Conservation (phyloP, 2,888 invertebrate genomes). For the Antitype chi region DNA sequence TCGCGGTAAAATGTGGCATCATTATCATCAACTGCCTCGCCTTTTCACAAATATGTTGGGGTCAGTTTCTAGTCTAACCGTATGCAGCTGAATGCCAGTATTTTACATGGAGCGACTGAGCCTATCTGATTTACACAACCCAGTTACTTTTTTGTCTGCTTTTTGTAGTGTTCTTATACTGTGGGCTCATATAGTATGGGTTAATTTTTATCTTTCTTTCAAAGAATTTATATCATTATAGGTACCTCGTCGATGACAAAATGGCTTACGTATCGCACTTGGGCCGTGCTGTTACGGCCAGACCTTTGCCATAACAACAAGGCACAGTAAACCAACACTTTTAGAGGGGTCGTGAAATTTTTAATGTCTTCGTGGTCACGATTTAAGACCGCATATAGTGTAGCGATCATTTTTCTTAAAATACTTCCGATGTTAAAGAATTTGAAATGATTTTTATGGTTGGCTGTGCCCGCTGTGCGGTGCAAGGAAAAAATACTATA, state of each 20-base stretch:
- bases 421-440: slow-evolving; percentile 40
- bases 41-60: neutral
- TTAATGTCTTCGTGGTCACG: slow-evolving; percentile 85
- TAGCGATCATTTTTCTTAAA: slow-evolving; percentile 54
- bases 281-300: slow-evolving; percentile 61
- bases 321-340: slow-evolving; percentile 87
- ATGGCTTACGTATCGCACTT: slow-evolving; percentile 56
- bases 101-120: neutral
- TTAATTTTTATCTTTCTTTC: too few species aligned
- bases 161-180: too few species aligned
- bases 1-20: neutral
- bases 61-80: neutral
- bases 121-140: neutral
- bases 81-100: neutral
- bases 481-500: neutral
- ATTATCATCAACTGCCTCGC: neutral
- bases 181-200: too few species aligned
- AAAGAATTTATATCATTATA: slow-evolving; percentile 1
- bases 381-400: slow-evolving; percentile 75
- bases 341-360: slow-evolving; percentile 86
- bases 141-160: too few species aligned
- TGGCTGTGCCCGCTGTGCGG: neutral
- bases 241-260: slow-evolving; percentile 17
- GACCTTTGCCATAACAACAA: slow-evolving; percentile 82
- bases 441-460: slow-evolving; percentile 21